These are phyloP conservation scores for Solenopsis fugax DNA, from an alignment of 1,140 invertebrate genomes.

Conservation along the genomic window DNA sequence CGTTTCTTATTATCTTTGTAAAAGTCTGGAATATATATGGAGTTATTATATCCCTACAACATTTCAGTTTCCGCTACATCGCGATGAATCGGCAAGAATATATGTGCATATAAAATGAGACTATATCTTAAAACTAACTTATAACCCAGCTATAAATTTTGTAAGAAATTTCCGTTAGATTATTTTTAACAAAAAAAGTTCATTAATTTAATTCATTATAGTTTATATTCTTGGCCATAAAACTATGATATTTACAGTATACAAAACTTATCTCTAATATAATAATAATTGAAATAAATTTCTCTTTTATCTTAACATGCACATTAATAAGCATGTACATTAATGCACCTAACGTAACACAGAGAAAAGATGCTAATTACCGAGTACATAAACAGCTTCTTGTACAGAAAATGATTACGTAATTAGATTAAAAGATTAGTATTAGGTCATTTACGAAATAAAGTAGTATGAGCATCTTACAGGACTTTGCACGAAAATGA, in stretches of 20 bases:
- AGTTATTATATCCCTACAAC: neutral
- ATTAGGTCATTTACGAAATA: no score
- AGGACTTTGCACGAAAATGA: no score
- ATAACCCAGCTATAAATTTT: neutral
- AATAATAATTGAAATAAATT: slow-evolving; percentile 10
- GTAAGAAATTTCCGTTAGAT: neutral
- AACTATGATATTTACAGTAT: neutral
- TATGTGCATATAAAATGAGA: neutral
- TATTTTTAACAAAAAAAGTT: neutral
- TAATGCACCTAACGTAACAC: neutral
- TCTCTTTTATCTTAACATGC: neutral
- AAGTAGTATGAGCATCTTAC: no score
- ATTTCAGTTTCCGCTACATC: neutral
- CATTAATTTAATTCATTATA: neutral
- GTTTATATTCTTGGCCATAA: neutral
- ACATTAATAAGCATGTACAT: no score
- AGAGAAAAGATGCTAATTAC: neutral
- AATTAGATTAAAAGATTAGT: neutral
- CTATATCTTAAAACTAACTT: neutral
- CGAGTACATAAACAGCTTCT: neutral
- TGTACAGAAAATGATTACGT: neutral
- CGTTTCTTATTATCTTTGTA: slow-evolving; percentile 51
- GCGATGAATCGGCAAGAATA: slow-evolving; percentile 31
- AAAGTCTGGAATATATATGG: slow-evolving; percentile 30
- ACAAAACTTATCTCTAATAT: neutral